Percentiles rank a stretch among this genome's conserved stretches.
Conservation (phyloP, 2,113 vertebrate genomes). For the Otocyon megalotis region DNA sequence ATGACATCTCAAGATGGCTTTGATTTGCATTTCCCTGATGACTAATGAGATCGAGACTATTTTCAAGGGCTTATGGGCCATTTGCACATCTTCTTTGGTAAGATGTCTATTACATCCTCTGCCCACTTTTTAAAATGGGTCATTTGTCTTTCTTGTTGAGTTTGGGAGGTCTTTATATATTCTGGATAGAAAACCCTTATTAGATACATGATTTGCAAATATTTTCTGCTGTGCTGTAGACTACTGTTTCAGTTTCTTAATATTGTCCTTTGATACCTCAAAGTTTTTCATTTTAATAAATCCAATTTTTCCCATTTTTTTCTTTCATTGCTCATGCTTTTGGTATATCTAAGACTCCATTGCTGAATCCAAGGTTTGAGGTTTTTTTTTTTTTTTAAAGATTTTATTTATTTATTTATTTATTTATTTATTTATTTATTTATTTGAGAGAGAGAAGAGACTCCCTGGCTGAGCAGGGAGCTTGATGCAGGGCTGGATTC, state of each 20-base stretch:
- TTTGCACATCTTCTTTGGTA: neutral
- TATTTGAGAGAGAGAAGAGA: too few relatives aligned
- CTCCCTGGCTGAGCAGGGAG: too few relatives aligned
- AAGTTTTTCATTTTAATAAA: neutral
- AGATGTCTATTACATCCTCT: neutral
- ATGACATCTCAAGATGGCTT: neutral
- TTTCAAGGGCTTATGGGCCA: neutral
- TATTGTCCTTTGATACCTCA: neutral
- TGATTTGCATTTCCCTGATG: neutral
- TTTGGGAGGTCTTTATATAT: neutral
- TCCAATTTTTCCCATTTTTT: neutral
- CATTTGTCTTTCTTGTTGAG: neutral
- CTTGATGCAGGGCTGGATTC: too few relatives aligned
- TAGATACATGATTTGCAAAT: neutral
- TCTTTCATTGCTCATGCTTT: neutral
- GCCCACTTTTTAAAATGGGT: neutral
- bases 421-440: too few relatives aligned
- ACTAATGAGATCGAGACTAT: neutral
- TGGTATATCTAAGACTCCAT: neutral
- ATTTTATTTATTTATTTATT: too few relatives aligned
- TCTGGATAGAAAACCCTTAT: neutral
- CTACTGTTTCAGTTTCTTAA: neutral
- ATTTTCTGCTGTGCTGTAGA: neutral
- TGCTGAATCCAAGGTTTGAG: neutral
- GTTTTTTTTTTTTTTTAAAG: neutral